phyloP scores from a whole-genome alignment of 2,797 vertebrate species.

The Lithobates sylvaticus region DNA sequence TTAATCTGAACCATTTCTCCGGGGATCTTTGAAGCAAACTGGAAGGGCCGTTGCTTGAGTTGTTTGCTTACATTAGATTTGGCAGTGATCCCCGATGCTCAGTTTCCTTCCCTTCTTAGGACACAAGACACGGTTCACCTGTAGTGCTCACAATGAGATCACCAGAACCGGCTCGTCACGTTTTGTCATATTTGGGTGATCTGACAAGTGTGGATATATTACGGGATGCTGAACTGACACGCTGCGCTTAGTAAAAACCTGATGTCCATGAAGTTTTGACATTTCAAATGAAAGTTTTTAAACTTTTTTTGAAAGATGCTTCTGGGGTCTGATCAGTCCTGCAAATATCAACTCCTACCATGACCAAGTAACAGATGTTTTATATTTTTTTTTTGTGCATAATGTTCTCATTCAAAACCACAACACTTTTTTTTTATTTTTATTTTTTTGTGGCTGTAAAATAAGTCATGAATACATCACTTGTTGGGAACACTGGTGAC shows the following conservation, averaged over 20 bases:
- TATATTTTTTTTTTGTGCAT: neutral
- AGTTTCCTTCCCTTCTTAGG: conserved; percentile 14
- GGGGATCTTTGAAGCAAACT: too few species aligned
- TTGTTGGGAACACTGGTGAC: neutral
- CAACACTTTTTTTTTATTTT: too few species aligned
- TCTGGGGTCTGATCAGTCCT: neutral
- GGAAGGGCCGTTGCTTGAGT: neutral
- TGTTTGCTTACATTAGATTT: neutral
- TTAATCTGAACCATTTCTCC: too few species aligned
- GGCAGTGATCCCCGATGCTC: neutral
- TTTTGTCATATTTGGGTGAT: too few species aligned
- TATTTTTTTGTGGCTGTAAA: neutral
- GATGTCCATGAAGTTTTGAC: too few species aligned
- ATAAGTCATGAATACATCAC: neutral
- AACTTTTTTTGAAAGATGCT: too few species aligned
- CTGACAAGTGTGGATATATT: too few species aligned
- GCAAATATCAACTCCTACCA: neutral
- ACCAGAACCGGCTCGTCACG: neutral
- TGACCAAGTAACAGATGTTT: conserved; percentile 4
- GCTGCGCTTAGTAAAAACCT: too few species aligned
- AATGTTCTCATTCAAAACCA: too few species aligned
- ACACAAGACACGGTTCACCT: neutral
- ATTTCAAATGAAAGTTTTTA: too few species aligned
- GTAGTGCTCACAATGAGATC: neutral
- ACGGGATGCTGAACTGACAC: too few species aligned